These are phyloP conservation scores for Hyperoplus lanceolatus DNA, from an alignment of 2,797 vertebrate genomes.

Conservation along the genomic window DNA sequence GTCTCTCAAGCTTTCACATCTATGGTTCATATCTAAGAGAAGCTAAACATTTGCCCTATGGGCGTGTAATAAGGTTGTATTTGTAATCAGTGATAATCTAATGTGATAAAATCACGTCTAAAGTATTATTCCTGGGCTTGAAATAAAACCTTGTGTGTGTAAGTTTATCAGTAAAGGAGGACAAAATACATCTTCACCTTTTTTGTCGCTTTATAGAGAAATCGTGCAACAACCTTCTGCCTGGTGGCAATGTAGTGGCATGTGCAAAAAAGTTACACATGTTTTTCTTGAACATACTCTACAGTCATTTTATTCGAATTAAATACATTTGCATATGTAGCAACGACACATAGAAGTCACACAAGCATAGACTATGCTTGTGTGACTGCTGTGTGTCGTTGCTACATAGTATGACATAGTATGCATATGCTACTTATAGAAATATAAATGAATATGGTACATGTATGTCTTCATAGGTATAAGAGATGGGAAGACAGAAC, in stretches of 20 bases:
- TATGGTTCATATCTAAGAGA: background rate
- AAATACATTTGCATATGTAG: too few relatives aligned
- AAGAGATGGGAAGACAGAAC: background rate
- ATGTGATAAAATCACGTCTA: constrained; percentile 9
- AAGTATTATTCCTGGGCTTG: background rate
- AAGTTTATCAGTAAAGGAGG: background rate
- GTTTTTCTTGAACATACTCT: too few relatives aligned
- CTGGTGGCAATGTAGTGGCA: background rate
- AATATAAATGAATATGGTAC: background rate
- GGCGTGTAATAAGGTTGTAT: background rate
- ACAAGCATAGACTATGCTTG: constrained; percentile 3
- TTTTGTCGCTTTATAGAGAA: background rate
- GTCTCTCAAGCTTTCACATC: constrained; percentile 4
- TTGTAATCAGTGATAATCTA: background rate
- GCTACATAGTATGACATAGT: too few relatives aligned
- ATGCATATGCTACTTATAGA: background rate
- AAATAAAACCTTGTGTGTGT: background rate
- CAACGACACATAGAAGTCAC: too few relatives aligned
- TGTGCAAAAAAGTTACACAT: background rate
- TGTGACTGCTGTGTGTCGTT: too few relatives aligned
- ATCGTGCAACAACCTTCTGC: background rate
- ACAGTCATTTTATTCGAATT: too few relatives aligned
- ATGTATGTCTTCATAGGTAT: background rate
- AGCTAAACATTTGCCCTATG: background rate
- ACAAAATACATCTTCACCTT: background rate